Percentiles rank a stretch among this genome's conserved stretches.
phyloP scores from a whole-genome alignment of 1,140 invertebrate genomes.

The Aphaenogaster rudis region DNA sequence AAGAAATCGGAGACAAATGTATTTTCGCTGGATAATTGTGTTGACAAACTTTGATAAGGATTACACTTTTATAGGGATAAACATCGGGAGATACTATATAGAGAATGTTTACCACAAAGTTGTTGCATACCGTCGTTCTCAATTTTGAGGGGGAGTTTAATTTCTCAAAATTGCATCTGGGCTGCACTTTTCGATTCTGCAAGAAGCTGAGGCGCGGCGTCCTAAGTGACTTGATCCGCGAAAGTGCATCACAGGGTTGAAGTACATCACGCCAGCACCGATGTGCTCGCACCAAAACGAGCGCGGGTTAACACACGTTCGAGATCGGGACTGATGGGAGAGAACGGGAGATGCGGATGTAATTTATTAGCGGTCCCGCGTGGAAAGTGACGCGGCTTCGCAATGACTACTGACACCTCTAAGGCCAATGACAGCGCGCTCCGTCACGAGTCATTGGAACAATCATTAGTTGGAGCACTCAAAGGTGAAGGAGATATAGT shows the following conservation, averaged over 20 bases:
- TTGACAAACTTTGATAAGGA: background rate
- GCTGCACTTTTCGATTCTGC: slow-evolving; percentile 7
- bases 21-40: background rate
- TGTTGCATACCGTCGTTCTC: background rate
- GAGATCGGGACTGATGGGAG: slow-evolving; percentile 64
- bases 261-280: slow-evolving; percentile 1
- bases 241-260: slow-evolving; percentile 32
- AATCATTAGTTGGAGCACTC: background rate
- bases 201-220: background rate
- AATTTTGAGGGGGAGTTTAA: background rate
- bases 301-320: slow-evolving; percentile 46
- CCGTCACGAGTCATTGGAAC: slow-evolving; percentile 11
- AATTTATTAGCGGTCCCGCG: slow-evolving; percentile 71
- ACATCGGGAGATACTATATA: background rate
- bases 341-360: slow-evolving; percentile 70
- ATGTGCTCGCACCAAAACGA: slow-evolving; percentile 44
- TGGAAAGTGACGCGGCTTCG: slow-evolving; percentile 70
- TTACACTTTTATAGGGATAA: background rate
- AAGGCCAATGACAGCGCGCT: slow-evolving; percentile 72
- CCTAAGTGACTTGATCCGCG: background rate
- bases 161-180: slow-evolving; percentile 15
- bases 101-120: background rate
- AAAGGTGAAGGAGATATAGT: background rate
- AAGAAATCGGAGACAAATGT: background rate
- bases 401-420: slow-evolving; percentile 63